Base-by-base conservation (phyloP, 2,888 invertebrate species). In the Dolichomitus sp. region DNA sequence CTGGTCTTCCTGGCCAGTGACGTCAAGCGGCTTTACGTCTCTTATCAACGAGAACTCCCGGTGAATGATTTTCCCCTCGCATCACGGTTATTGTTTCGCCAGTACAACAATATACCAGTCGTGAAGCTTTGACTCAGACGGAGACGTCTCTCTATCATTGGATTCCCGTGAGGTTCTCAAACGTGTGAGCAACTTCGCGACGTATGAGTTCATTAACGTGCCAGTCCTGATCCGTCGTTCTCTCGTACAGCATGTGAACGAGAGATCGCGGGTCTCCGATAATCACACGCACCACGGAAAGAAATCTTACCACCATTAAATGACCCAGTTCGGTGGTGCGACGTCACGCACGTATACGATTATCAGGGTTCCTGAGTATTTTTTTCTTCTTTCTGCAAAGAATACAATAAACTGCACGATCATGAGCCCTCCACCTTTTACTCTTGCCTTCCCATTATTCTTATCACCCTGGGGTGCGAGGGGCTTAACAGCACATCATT, bases 181-280 rank as follows among this genome's bases (percentile, higher is more conserved):
- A 63, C 27, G 72, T 54, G 63, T 63, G 54, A 70, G 63, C 12
- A 27, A 19, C 45, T 23, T 33, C 48, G 37, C 45, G 61, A 45
- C 23, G 37, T 50, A 54, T 54, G 73, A 63, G 74, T 59, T 80
- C 65, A 80, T 76, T 61, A 76, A 57, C 37, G 72, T 9, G 66
- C 33, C 42, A 63, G 73, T 30, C 57, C 69, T 42, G 54, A 54
- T 68, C 4, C 12, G 30, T 54, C 23, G n/a, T 12, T 59, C 65
- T 57, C 54, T 9, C 54, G n/a, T 5, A 57, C 42, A 2, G 7
- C 7, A 23, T 23, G 19, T n/a, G 14, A 23, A 14, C 45, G 59
- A 4, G 12, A 23, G 1, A 19, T 37, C 19, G 6, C 30, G 33
- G 57, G 30, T 59, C 45, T 45, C 73, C 68, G 52, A 68, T 68